Evolutionary conservation across 53 echinoderm and acorn worm species (phyloP).

Genomic region (Holothuria scabra): DNA sequence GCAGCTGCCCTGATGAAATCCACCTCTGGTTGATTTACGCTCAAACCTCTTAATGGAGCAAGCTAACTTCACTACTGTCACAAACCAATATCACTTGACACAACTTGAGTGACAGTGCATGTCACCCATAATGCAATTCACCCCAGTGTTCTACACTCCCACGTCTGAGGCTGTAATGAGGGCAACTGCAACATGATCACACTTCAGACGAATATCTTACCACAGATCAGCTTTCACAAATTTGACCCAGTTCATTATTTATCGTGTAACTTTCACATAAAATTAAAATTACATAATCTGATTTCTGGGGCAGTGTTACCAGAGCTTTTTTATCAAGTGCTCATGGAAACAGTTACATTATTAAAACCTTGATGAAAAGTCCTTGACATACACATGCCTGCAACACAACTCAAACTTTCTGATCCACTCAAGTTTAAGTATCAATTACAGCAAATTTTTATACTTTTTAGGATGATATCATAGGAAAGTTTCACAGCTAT

Average conservation of each 20-base stretch:
- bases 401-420: no score
- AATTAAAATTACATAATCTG: background rate
- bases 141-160: conserved; percentile 30
- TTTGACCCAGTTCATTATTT: background rate
- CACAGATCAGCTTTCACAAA: conserved; percentile 30
- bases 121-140: conserved; percentile 28
- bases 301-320: background rate
- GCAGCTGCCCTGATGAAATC: no score
- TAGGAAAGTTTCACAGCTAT: no score
- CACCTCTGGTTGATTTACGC: no score
- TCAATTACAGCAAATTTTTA: no score
- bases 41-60: no score
- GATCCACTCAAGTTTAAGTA: no score
- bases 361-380: no score
- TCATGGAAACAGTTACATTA: background rate
- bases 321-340: background rate
- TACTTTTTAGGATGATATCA: no score
- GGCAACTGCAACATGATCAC: conserved; percentile 9
- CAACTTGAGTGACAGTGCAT: conserved; percentile 6
- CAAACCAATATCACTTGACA: conserved; percentile 22
- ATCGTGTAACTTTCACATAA: conserved; percentile 8
- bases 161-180: conserved; percentile 20
- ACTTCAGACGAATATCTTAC: conserved; percentile 7
- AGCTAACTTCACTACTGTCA: no score
- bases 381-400: no score